Conservation (phyloP, 2,113 vertebrate species). For the Mandrillus leucophaeus region DNA sequence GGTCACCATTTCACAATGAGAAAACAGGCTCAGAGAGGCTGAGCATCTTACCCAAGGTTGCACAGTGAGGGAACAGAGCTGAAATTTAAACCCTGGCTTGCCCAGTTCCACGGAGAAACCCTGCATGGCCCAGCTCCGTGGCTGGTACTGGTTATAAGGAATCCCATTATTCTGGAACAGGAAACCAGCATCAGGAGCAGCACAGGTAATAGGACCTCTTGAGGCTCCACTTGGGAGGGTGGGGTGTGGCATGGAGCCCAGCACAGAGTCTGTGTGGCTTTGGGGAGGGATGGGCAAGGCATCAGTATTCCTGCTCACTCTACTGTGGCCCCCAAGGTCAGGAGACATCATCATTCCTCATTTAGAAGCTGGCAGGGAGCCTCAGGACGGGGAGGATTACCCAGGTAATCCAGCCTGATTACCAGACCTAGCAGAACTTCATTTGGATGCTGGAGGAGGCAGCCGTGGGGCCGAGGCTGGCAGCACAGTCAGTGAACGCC, state of each 20-base stretch:
- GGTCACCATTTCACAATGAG: neutral
- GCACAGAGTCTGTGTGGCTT: neutral
- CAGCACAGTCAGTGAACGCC: neutral
- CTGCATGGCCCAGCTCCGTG: fast-evolving
- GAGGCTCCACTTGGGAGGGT: neutral
- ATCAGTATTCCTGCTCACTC: slow-evolving; percentile 58
- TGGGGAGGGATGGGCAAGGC: neutral
- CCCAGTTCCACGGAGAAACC: neutral
- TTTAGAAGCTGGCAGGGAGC: slow-evolving; percentile 75
- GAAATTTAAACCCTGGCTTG: neutral
- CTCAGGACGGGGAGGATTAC: slow-evolving; percentile 75
- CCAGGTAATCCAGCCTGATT: slow-evolving; percentile 77
- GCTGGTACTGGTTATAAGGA: neutral
- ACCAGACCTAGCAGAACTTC: slow-evolving; percentile 75
- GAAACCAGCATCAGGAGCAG: neutral
- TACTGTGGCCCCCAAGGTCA: slow-evolving; percentile 72
- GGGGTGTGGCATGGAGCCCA: neutral
- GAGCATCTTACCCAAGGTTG: neutral
- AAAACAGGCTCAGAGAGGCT: neutral
- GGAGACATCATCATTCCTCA: slow-evolving; percentile 80
- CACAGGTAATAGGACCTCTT: neutral
- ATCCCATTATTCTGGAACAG: neutral
- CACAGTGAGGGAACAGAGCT: neutral
- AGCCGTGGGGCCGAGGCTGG: neutral
- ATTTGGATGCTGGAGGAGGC: slow-evolving; percentile 68